Base-by-base conservation (phyloP, 2,888 invertebrate genomes). In the Trichopria drosophilae region DNA sequence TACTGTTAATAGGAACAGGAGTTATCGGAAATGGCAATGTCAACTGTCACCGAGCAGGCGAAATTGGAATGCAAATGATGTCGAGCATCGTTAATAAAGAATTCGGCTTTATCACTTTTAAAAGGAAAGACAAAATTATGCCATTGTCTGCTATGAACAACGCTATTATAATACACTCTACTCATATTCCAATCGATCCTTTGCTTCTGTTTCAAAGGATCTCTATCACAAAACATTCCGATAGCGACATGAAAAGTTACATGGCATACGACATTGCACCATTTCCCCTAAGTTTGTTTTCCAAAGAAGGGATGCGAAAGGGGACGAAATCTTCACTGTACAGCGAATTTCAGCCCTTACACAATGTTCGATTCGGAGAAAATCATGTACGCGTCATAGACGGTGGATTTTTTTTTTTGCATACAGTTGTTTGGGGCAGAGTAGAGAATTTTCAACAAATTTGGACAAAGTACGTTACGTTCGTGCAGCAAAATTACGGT, bases 81-180 rank as follows among this genome's bases (percentile, higher is more conserved):
- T 35, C 57, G 3, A 66, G 65, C 66, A 66, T 68, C 35, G 63
- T 62, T 19, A 68, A 66, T 29, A 51, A 59, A 63, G 56, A 37
- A 64, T 65, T 34, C 62, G 63, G n/a, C n/a, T n/a, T n/a, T n/a
- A n/a, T n/a, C n/a, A n/a, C n/a, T n/a, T n/a, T n/a, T n/a, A n/a
- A n/a, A 62, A 62, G 65, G 9, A 19, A 19, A 13, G 29, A 41
- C 26, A 41, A 26, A 13, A 19, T 41, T 18, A 28, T 26, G 10
- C 18, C 41, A 10, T 7, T 41, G 16, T 18, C 28, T 18, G 41
- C 15, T 16, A 19, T 29, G 7, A 16, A 13, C 3, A 41, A 24
- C 12, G 20, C 15, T 18, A 26, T 41, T 7, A 41, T 15, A 10
- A 19, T 29, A 9, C 13, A 28, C 2, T 10, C 26, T 7, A 23